These are phyloP conservation scores for Bemisia tabaci DNA, from an alignment of 1,140 invertebrate genomes.

Conservation along the genomic window DNA sequence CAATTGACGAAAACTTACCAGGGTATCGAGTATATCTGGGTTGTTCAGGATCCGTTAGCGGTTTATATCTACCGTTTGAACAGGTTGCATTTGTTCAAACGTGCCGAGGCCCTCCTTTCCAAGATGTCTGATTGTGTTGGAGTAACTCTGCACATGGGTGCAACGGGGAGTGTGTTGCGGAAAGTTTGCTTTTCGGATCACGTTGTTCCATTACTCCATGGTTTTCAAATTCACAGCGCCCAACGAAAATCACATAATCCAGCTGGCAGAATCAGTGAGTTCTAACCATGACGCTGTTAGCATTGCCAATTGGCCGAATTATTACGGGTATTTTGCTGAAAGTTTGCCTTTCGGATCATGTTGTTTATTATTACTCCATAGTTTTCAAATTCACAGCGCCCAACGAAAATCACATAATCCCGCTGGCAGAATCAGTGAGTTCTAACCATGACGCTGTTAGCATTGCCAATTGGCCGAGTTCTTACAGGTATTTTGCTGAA, in stretches of 20 bases:
- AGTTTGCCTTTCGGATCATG: no score
- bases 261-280: neutral
- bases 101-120: no score
- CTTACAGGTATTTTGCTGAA: no score
- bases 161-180: neutral
- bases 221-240: neutral
- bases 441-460: no score
- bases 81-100: neutral
- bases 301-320: neutral
- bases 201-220: neutral
- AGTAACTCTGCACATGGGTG: neutral
- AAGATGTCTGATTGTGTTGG: neutral
- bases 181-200: neutral
- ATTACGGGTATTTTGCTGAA: neutral
- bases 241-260: neutral
- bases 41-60: neutral
- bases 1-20: neutral
- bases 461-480: no score
- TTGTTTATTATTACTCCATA: no score
- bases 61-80: neutral
- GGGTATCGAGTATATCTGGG: neutral
- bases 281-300: neutral
- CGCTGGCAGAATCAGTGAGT: no score
- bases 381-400: no score
- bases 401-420: no score